phyloP scores from a whole-genome alignment of 37 sponge, comb jelly and placozoan genomes.

The Bolinopsis microptera region DNA sequence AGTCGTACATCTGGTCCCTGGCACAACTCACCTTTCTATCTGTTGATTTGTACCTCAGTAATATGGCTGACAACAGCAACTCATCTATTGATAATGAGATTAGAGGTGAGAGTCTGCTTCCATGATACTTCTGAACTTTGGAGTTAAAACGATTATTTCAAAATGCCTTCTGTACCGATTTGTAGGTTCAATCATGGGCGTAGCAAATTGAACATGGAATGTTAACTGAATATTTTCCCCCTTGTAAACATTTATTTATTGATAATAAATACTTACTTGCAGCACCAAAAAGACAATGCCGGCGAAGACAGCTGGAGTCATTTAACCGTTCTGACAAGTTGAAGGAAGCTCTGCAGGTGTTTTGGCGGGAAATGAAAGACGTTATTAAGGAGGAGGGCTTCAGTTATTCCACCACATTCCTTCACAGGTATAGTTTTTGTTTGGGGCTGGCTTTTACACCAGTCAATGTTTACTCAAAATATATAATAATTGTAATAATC shows the following conservation, averaged over 20 bases:
- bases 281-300: background rate
- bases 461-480: background rate
- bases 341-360: background rate
- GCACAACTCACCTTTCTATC: conserved; percentile 9
- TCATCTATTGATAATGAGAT: background rate
- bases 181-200: too few species aligned
- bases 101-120: too few species aligned
- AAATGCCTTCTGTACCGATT: too few species aligned
- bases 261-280: too few species aligned
- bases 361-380: conserved; percentile 2
- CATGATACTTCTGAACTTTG: too few species aligned
- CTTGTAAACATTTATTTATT: too few species aligned
- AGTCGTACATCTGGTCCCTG: conserved; percentile 36
- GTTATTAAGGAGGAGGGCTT: background rate
- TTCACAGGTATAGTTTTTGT: background rate
- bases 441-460: too few species aligned
- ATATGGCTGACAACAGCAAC: too few species aligned
- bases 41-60: conserved; percentile 14
- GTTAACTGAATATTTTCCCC: too few species aligned
- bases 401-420: conserved; percentile 26
- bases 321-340: background rate
- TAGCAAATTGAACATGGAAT: too few species aligned
- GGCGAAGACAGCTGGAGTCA: background rate
- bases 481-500: background rate
- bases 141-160: too few species aligned